phyloP scores from a whole-genome alignment of 2,888 invertebrate genomes.

The Phaedon cochleariae region DNA sequence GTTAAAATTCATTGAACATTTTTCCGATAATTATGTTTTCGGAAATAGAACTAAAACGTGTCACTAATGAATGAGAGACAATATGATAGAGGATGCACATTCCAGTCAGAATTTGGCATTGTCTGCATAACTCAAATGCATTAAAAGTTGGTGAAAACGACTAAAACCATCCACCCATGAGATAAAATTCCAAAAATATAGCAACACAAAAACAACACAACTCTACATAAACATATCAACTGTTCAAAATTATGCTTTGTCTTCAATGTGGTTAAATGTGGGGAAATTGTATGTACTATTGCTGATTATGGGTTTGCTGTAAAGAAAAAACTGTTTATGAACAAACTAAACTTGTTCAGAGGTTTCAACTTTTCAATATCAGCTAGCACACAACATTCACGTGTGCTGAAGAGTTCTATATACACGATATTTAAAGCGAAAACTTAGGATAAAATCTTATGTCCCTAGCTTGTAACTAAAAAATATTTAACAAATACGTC shows the following conservation, averaged over 20 bases:
- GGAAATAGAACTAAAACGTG: too few relatives aligned
- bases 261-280: slow-evolving; percentile 62
- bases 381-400: slow-evolving; percentile 59
- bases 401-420: slow-evolving; percentile 59
- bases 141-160: slow-evolving; percentile 29
- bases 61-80: too few relatives aligned
- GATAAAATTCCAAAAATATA: slow-evolving; percentile 46
- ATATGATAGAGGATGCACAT: too few relatives aligned
- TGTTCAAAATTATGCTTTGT: slow-evolving; percentile 39
- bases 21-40: too few relatives aligned
- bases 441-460: slow-evolving; percentile 58
- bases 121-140: too few relatives aligned
- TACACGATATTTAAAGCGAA: slow-evolving; percentile 57
- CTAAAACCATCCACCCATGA: slow-evolving; percentile 42
- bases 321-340: slow-evolving; percentile 49
- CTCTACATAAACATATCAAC: slow-evolving; percentile 42
- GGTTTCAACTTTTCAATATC: slow-evolving; percentile 52
- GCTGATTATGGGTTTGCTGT: slow-evolving; percentile 58
- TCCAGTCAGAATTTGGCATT: too few relatives aligned
- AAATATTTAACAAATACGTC: slow-evolving; percentile 63
- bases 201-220: slow-evolving; percentile 51
- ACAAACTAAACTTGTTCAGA: slow-evolving; percentile 54
- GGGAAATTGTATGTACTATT: slow-evolving; percentile 60
- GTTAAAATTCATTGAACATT: too few relatives aligned
- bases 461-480: slow-evolving; percentile 55